Percentiles rank a stretch among this genome's conserved stretches.
Conservation (phyloP, 2,797 vertebrate genomes). For the Echeneis naucrates region DNA sequence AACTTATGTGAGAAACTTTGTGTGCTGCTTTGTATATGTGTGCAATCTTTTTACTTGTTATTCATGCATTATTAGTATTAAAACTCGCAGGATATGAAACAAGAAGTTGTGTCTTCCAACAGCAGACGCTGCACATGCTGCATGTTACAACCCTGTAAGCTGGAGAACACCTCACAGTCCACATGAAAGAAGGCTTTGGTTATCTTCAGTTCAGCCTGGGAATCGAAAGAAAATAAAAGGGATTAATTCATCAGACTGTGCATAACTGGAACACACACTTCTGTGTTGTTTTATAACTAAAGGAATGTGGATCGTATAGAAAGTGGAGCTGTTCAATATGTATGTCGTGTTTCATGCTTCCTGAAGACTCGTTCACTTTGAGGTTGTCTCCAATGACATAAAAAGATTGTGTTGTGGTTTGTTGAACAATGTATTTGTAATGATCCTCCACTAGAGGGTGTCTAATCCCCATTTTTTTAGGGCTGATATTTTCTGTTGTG, state of each 20-base stretch:
- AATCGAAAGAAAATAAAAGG: constrained; percentile 50
- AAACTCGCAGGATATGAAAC: constrained; percentile 63
- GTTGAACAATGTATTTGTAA: constrained; percentile 51
- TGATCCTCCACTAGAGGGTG: constrained; percentile 79
- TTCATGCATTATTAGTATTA: constrained; percentile 60
- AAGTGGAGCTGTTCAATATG: constrained; percentile 48
- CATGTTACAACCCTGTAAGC: background rate
- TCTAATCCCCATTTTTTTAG: constrained; percentile 71
- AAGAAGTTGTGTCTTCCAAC: constrained; percentile 44
- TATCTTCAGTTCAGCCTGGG: constrained; percentile 5
- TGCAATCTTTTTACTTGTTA: constrained; percentile 42
- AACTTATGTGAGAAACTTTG: constrained; percentile 39
- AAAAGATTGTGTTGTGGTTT: constrained; percentile 26
- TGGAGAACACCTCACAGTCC: constrained; percentile 24
- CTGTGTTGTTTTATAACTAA: constrained; percentile 32
- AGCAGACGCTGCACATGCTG: constrained; percentile 37
- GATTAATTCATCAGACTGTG: constrained; percentile 61
- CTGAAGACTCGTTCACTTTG: constrained; percentile 21
- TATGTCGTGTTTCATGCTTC: constrained; percentile 40
- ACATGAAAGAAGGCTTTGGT: constrained; percentile 29
- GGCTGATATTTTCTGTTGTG: constrained; percentile 18
- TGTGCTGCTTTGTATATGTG: constrained; percentile 51
- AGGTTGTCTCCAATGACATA: constrained; percentile 30
- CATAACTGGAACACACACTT: constrained; percentile 36
- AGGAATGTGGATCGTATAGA: constrained; percentile 27